Conservation (phyloP, 2,888 invertebrate species). For the Fabriciana adippe region DNA sequence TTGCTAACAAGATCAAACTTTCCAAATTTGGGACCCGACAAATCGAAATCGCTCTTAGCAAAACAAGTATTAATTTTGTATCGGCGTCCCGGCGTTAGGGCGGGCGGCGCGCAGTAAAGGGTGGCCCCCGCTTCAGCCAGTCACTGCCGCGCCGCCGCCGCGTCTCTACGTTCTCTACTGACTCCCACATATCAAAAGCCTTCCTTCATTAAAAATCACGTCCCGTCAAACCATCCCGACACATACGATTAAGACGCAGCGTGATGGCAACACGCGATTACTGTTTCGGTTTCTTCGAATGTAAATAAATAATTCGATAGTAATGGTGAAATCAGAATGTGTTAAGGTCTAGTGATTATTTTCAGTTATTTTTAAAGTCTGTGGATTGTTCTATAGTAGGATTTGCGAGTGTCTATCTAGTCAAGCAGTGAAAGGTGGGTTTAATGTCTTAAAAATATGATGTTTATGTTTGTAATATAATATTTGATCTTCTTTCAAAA, state of each 20-base stretch:
- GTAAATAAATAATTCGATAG: constrained; percentile 45
- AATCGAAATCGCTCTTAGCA: constrained; percentile 81
- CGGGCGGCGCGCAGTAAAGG: constrained; percentile 64
- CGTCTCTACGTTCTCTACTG: constrained; percentile 55
- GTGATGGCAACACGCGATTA: constrained; percentile 31
- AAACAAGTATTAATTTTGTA: constrained; percentile 82
- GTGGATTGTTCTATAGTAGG: constrained; percentile 30
- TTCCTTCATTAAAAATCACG: constrained; percentile 58
- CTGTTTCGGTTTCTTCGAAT: constrained; percentile 46
- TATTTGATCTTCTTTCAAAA: no score
- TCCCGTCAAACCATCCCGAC: constrained; percentile 43
- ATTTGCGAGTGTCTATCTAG: constrained; percentile 21
- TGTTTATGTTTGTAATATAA: no score
- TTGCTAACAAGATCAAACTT: constrained; percentile 80
- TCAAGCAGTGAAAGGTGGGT: constrained; percentile 15
- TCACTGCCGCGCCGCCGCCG: constrained; percentile 63
- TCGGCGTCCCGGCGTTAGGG: constrained; percentile 63
- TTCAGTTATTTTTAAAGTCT: constrained; percentile 45
- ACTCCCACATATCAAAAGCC: constrained; percentile 50
- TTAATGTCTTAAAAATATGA: background rate
- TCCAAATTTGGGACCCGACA: constrained; percentile 76
- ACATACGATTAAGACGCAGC: constrained; percentile 41
- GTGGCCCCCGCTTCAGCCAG: constrained; percentile 69
- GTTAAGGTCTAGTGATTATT: constrained; percentile 55
- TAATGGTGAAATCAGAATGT: constrained; percentile 56